Evolutionary conservation across 2,113 vertebrate species (phyloP).

Genomic region (Cathartes aura): DNA sequence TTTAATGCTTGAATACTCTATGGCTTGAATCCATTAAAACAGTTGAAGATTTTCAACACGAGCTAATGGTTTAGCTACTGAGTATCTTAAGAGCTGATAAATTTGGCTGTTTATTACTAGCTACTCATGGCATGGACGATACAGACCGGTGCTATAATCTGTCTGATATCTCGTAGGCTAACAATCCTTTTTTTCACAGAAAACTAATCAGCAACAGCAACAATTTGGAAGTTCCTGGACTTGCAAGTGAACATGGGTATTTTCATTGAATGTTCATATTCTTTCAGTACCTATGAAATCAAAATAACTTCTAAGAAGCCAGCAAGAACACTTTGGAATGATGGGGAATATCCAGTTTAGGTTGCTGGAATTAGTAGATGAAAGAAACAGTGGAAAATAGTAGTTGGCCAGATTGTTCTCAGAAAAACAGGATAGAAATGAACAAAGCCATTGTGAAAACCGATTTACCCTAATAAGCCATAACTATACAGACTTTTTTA

Average conservation of each 20-base stretch:
- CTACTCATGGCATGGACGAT: neutral
- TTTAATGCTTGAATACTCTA: neutral
- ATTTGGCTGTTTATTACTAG: neutral
- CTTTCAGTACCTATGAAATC: neutral
- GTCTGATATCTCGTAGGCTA: neutral
- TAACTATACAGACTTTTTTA: neutral
- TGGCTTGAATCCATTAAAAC: neutral
- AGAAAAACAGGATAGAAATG: neutral
- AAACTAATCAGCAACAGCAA: neutral
- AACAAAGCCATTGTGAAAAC: neutral
- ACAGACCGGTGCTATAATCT: neutral
- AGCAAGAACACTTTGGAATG: neutral
- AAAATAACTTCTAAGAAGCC: neutral
- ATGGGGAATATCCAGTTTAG: neutral
- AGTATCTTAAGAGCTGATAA: neutral
- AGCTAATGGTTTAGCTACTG: neutral
- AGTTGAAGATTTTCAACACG: neutral
- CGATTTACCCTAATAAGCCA: neutral
- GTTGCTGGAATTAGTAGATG: neutral
- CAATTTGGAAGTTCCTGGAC: neutral
- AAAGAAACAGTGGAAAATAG: neutral
- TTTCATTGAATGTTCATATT: neutral
- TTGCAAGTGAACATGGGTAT: neutral
- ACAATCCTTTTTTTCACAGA: neutral
- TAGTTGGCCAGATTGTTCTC: neutral